phyloP scores from a whole-genome alignment of 2,113 vertebrate genomes.

The Thinocorus orbignyianus region DNA sequence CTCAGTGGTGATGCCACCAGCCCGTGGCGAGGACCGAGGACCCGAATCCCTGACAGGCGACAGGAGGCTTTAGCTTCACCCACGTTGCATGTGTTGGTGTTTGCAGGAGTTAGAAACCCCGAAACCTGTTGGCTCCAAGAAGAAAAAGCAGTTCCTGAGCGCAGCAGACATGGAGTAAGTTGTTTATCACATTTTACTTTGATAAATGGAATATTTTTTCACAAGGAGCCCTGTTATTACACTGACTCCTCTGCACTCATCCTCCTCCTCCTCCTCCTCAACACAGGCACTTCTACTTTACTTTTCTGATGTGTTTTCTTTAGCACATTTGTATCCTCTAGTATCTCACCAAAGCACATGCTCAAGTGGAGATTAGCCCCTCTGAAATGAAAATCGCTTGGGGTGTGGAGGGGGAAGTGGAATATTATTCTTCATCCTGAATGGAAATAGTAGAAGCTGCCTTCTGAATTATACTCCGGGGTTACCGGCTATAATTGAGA shows the following conservation, averaged over 20 bases:
- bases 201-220: neutral
- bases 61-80: neutral
- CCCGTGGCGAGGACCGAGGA: neutral
- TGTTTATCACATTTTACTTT: neutral
- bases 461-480: slow-evolving; percentile 25
- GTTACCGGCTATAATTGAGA: neutral
- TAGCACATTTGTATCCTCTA: neutral
- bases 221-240: neutral
- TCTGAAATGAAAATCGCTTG: neutral
- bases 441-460: slow-evolving; percentile 40
- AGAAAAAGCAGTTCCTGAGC: neutral
- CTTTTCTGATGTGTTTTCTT: neutral
- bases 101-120: neutral
- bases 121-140: neutral
- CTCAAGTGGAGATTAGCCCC: neutral
- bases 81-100: neutral
- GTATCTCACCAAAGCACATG: neutral
- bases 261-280: neutral
- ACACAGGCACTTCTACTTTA: neutral
- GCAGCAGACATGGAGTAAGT: neutral
- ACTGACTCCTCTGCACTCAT: neutral
- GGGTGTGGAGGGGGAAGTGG: neutral
- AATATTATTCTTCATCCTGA: slow-evolving; percentile 37
- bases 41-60: neutral
- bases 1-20: neutral